phyloP scores from a whole-genome alignment of 2,113 vertebrate genomes.

The Proterorhinus semilunaris region DNA sequence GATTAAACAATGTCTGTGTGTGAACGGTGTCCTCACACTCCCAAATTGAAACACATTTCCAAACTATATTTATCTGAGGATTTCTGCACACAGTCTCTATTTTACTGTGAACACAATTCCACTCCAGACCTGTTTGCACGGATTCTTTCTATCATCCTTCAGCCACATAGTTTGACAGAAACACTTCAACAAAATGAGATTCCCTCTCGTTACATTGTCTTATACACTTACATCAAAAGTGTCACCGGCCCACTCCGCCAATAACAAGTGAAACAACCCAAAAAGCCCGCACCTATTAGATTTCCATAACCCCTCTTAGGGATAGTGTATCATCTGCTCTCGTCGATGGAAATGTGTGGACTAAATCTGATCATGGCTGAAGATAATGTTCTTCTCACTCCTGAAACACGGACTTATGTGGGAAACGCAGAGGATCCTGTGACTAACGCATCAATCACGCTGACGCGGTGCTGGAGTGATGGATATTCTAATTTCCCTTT shows the following conservation, averaged over 20 bases:
- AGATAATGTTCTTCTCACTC: conserved; percentile 76
- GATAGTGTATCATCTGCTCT: conserved; percentile 67
- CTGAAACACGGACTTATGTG: conserved; percentile 64
- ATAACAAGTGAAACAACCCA: conserved; percentile 73
- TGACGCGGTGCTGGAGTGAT: conserved; percentile 70
- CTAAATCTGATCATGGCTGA: conserved; percentile 73
- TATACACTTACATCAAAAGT: conserved; percentile 69
- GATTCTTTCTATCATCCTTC: conserved; percentile 73
- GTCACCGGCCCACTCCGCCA: conserved; percentile 65
- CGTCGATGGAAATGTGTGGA: conserved; percentile 70
- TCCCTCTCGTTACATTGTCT: conserved; percentile 71
- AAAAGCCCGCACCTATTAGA: conserved; percentile 69
- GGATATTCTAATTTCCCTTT: conserved; percentile 78
- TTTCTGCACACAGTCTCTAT: conserved; percentile 67
- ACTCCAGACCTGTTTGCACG: conserved; percentile 76
- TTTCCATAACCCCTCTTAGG: conserved; percentile 67
- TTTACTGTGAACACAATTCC: conserved; percentile 71
- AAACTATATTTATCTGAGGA: conserved; percentile 68
- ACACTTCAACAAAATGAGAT: conserved; percentile 73
- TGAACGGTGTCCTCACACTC: conserved; percentile 23
- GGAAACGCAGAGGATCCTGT: conserved; percentile 65
- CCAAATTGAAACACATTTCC: conserved; percentile 48
- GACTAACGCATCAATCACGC: conserved; percentile 75
- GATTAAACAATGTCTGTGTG: conserved; percentile 36
- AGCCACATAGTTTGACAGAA: conserved; percentile 69